Base-by-base conservation (phyloP, 23 tunicate genomes). In the Botrylloides violaceus region DNA sequence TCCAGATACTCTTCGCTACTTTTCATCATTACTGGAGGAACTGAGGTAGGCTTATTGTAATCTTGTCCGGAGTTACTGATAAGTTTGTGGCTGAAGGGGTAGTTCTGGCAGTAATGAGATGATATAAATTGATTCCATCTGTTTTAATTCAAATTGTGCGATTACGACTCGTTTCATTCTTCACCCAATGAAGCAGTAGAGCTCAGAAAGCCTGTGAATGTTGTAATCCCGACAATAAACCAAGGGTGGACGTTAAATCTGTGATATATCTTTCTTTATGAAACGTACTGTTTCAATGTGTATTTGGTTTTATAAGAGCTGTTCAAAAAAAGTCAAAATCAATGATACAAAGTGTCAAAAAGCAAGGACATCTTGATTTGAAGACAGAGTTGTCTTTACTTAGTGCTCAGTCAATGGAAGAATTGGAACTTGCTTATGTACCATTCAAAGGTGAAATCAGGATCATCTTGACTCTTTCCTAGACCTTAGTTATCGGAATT, bases 341-440 rank as follows among this genome's bases (percentile, higher is more conserved):
- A 15, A 75, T 74, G 76, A 60, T 79, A 30, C 78, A 74, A 70
- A 76, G 36, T 19, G 35, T 90, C 29, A 71, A 80, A 68, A 83
- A 83, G 58, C 97, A 83, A 36, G 97, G 90, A 59, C 61, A 70
- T 23, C 72, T 90, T n/a, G 71, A 79, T 34, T 3, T 19, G 18
- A 73, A 73, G 22, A 19, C 81, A 34, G 63, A 60, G 34, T 28
- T 28, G 9, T 50, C 85, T 1, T 34, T 90, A 3, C 72, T 61
- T n/a, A 47, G 75, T 73, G 90, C 85, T 26, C 78, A 90, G 56
- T 70, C 90, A 19, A 79, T 72, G 32, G 97, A 90, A 18, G 97
- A 90, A 58, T 49, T 90, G 29, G 81, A 90, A 43, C 81, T 43
- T 29, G 28, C 81, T 24, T 68, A 32, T 43, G 74, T 56, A 37